Evolutionary conservation across 1,140 invertebrate species (phyloP).

Genomic region (Drosophila pandora): DNA sequence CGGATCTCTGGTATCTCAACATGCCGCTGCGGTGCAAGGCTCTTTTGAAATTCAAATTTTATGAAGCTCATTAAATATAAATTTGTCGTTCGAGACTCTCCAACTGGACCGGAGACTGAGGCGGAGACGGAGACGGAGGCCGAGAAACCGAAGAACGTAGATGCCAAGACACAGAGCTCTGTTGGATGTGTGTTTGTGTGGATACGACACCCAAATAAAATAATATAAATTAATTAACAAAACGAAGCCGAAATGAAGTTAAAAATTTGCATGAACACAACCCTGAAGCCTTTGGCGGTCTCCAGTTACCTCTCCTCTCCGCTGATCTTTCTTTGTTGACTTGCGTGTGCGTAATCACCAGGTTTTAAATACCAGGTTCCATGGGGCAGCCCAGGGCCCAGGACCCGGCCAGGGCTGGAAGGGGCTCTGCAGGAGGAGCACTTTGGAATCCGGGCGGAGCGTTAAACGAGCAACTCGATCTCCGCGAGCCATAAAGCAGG

Average conservation of each 20-base stretch:
- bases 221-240: conserved; percentile 84
- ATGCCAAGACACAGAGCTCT: conserved; percentile 18
- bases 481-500: conserved; percentile 70
- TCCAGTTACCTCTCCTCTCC: conserved; percentile 4
- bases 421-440: not conserved
- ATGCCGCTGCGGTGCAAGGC: conserved; percentile 76
- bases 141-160: conserved; percentile 6
- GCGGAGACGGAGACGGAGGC: not conserved
- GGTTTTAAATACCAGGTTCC: conserved; percentile 19
- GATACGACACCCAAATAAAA: conserved; percentile 83
- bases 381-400: conserved; percentile 28
- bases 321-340: conserved; percentile 9
- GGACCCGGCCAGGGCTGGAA: not conserved
- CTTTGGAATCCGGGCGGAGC: conserved; percentile 24
- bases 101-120: conserved; percentile 43
- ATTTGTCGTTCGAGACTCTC: conserved; percentile 79
- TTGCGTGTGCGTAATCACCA: conserved; percentile 79
- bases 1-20: conserved; percentile 49
- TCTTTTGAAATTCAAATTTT: conserved; percentile 84
- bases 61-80: conserved; percentile 84
- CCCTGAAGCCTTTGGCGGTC: conserved; percentile 70
- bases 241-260: conserved; percentile 83
- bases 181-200: conserved; percentile 7
- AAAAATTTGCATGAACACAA: conserved; percentile 82
- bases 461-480: conserved; percentile 72